Base-by-base conservation (phyloP, 1,140 invertebrate genomes). In the Rhynchophorus ferrugineus region DNA sequence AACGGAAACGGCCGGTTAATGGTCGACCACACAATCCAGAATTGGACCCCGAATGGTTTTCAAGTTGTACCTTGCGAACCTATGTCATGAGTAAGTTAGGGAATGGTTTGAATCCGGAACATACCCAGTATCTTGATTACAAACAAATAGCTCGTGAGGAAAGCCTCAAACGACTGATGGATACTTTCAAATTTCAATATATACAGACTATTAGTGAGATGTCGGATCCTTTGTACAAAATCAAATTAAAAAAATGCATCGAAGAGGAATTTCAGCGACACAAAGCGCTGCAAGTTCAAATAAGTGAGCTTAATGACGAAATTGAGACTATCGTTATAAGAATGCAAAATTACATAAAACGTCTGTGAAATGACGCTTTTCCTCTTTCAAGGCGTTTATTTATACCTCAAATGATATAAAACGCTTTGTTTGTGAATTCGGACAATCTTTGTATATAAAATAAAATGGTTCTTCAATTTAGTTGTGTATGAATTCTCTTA, bases 281-380 rank as follows among this genome's bases (percentile, higher is more conserved):
- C 17, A 34, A 24, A 29, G 43, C 42, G 38, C 43, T 54, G 48
- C 47, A 54, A 38, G 13, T 36, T 14, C 19, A 19, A 44, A 37
- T 43, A 11, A 13, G 3, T 2, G 38, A 48, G 9, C 5, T 54
- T 24, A 21, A 54, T 19, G 18, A 48, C 14, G 52, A 54, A 21
- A 54, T 54, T n/a, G 52, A 54, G 19, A 35, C 9, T 35, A 48
- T 54, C 48, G 39, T 54, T n/a, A 24, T 42, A 29, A 48, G 41
- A 38, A 54, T 54, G 52, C 39, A 46, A 21, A 45, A 52, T 18
- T 17, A 45, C n/a, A 44, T 51, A 33, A 24, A 33, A 11, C 22
- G 29, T 22, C 41, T 11, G 17, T 22, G n/a, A 24, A 43, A 6
- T 19, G 17, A 17, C n/a, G 17, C 7, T 38, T 16, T 16, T 38